These are phyloP conservation scores for Cryptotis parvus DNA, from an alignment of 2,113 vertebrate species.

Conservation along the genomic window DNA sequence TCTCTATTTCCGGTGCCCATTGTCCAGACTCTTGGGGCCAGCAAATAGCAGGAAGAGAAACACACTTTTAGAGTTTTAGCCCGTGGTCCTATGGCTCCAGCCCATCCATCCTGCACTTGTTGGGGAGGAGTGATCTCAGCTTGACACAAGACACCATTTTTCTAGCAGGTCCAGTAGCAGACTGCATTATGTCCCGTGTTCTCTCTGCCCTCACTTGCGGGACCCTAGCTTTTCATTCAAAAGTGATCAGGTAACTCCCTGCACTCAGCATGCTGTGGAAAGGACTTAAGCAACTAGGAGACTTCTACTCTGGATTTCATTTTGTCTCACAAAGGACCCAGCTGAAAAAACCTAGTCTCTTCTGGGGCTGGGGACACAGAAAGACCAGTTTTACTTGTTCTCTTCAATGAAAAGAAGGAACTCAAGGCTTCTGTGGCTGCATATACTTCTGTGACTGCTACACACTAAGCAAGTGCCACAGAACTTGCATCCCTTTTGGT, in stretches of 20 bases:
- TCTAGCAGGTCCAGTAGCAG: background rate
- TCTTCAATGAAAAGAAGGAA: too few species aligned
- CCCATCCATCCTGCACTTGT: background rate
- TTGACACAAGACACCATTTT: background rate
- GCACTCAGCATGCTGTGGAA: background rate
- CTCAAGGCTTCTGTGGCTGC: too few species aligned
- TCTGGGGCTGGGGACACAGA: background rate
- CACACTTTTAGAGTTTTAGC: constrained; percentile 37
- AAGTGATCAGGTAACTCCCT: background rate
- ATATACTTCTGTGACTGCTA: background rate
- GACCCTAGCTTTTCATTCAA: background rate
- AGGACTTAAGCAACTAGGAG: background rate
- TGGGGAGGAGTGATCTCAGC: background rate
- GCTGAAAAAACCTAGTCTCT: background rate
- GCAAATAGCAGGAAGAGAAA: constrained; percentile 35
- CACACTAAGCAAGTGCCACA: background rate
- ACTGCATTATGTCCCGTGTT: background rate
- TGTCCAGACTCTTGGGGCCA: constrained; percentile 62
- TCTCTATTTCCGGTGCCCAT: constrained; percentile 26
- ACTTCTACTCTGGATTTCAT: constrained; percentile 18
- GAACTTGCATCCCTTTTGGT: background rate
- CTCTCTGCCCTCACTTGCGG: background rate
- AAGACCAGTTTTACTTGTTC: background rate
- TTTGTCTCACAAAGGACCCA: background rate
- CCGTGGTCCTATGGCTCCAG: background rate